A percentile compares a stretch with the other conserved stretches of the same genome.
Conservation (phyloP, 1,140 invertebrate species). For the Nomia melanderi region DNA sequence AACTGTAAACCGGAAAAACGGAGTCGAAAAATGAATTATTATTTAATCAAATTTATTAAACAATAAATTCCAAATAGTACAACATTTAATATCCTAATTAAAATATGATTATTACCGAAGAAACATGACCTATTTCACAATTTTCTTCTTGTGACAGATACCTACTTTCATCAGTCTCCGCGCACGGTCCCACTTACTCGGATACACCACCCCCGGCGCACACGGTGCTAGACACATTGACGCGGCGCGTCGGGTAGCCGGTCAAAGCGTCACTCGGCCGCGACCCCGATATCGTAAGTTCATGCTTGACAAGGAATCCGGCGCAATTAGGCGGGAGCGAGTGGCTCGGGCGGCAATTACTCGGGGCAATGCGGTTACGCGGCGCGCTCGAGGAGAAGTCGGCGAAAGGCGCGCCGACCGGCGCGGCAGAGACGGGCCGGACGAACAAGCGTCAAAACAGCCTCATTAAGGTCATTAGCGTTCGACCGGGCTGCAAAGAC, state of each 20-base stretch:
- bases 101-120: too few relatives aligned
- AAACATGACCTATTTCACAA: too few relatives aligned
- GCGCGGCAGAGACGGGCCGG: slow-evolving; percentile 31
- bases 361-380: slow-evolving; percentile 57
- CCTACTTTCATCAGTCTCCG: too few relatives aligned
- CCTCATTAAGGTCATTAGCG: slow-evolving; percentile 71
- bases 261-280: slow-evolving; percentile 35
- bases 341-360: slow-evolving; percentile 67
- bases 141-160: too few relatives aligned
- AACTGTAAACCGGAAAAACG: too few relatives aligned
- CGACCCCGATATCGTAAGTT: slow-evolving; percentile 64
- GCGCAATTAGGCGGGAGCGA: slow-evolving; percentile 68
- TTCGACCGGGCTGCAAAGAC: slow-evolving; percentile 58
- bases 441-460: slow-evolving; percentile 70
- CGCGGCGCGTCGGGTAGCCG: slow-evolving; percentile 1
- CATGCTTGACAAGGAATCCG: slow-evolving; percentile 70
- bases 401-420: slow-evolving; percentile 32
- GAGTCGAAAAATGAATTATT: too few relatives aligned
- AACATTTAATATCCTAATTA: too few relatives aligned
- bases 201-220: too few relatives aligned
- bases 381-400: slow-evolving; percentile 33
- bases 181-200: too few relatives aligned
- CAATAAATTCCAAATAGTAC: too few relatives aligned
- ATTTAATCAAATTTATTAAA: too few relatives aligned
- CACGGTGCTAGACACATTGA: too few relatives aligned